Evolutionary conservation across 2,888 invertebrate species (phyloP).

Genomic region (Aromia moschata): DNA sequence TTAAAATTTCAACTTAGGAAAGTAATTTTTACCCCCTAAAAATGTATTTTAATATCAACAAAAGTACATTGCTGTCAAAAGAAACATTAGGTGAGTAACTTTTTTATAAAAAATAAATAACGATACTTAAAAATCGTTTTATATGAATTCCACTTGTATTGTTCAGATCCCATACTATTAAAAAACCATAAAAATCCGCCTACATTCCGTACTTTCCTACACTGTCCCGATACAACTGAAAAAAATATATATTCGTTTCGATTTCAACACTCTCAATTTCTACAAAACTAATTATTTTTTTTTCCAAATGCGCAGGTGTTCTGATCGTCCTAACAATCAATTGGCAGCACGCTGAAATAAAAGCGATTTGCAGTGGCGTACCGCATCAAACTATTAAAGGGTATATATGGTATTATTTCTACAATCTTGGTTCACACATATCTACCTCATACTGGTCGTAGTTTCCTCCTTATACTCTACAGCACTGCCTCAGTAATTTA

Average conservation of each 20-base stretch:
- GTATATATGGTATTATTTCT: no score
- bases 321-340: not conserved
- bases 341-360: no score
- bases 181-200: not conserved
- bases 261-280: not conserved
- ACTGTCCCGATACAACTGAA: not conserved
- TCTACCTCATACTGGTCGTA: no score
- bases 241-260: not conserved
- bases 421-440: no score
- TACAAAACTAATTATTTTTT: not conserved
- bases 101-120: not conserved
- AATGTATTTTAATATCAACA: no score
- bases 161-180: not conserved
- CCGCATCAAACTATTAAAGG: no score
- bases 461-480: no score
- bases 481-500: no score
- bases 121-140: not conserved
- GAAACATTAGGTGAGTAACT: not conserved
- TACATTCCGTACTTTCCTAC: not conserved
- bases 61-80: no score
- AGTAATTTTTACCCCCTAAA: no score
- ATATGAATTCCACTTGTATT: not conserved
- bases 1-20: no score
- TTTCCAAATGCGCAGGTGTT: not conserved
- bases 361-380: no score